Evolutionary conservation across 2,113 vertebrate genomes (phyloP).

Genomic region (Loxodonta africana): DNA sequence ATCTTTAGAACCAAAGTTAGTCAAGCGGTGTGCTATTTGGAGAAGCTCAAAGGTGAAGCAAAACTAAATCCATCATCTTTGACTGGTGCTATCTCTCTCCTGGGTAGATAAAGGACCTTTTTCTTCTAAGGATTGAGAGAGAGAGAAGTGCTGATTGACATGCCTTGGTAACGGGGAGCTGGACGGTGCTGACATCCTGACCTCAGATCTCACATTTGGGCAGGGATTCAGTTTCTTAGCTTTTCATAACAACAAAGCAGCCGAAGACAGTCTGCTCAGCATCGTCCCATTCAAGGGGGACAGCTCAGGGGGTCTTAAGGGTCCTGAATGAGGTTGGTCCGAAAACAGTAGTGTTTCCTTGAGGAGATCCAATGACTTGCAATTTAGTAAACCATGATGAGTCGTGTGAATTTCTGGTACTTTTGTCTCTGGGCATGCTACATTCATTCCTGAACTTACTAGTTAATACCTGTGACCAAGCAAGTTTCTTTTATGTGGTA

Average conservation of each 20-base stretch:
- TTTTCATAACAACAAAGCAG: not conserved
- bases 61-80: not conserved
- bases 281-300: not conserved
- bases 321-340: constrained; percentile 4
- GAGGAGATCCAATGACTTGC: constrained; percentile 40
- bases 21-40: not conserved
- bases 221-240: constrained; percentile 18
- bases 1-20: not conserved
- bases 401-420: constrained; percentile 47
- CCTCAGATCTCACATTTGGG: not conserved
- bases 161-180: not conserved
- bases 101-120: not conserved
- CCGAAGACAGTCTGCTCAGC: constrained; percentile 29
- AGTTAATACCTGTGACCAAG: not conserved
- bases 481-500: not conserved
- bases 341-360: constrained; percentile 58
- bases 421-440: not conserved
- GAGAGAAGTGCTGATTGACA: not conserved
- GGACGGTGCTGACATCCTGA: not conserved
- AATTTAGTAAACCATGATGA: constrained; percentile 63
- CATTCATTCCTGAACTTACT: not conserved
- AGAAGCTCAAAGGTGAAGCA: not conserved
- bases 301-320: constrained; percentile 43
- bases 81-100: not conserved
- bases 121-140: not conserved